phyloP scores from a whole-genome alignment of 2,113 vertebrate species.

The Lepus timidus region DNA sequence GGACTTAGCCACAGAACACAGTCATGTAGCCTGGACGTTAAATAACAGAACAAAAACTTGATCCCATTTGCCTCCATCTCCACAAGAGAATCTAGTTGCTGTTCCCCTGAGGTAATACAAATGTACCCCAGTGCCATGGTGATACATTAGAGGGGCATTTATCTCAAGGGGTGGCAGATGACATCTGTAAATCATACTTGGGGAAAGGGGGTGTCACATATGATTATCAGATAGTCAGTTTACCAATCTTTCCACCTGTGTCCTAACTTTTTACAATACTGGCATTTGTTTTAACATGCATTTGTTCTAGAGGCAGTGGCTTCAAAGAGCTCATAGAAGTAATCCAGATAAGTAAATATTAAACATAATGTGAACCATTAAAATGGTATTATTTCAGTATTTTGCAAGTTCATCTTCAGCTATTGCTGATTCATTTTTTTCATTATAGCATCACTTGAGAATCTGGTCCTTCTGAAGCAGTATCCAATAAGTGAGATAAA shows the following conservation, averaged over 20 bases:
- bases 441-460: conserved; percentile 32
- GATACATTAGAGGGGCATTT: neutral
- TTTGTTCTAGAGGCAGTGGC: neutral
- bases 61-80: neutral
- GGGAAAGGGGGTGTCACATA: neutral
- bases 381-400: neutral
- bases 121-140: neutral
- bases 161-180: neutral
- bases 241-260: conserved; percentile 3
- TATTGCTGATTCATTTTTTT: neutral
- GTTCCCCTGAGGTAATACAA: neutral
- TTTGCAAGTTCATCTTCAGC: conserved; percentile 9
- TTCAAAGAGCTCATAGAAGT: conserved; percentile 2
- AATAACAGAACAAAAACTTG: neutral
- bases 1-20: neutral
- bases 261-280: neutral
- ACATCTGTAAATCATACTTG: conserved; percentile 33
- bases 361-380: neutral
- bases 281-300: conserved; percentile 14
- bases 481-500: conserved; percentile 17
- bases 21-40: neutral
- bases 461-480: conserved; percentile 9
- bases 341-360: conserved; percentile 15
- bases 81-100: neutral
- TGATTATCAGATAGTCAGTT: neutral